Conservation (phyloP, 2,113 vertebrate genomes). For the Oreochromis spilurus region DNA sequence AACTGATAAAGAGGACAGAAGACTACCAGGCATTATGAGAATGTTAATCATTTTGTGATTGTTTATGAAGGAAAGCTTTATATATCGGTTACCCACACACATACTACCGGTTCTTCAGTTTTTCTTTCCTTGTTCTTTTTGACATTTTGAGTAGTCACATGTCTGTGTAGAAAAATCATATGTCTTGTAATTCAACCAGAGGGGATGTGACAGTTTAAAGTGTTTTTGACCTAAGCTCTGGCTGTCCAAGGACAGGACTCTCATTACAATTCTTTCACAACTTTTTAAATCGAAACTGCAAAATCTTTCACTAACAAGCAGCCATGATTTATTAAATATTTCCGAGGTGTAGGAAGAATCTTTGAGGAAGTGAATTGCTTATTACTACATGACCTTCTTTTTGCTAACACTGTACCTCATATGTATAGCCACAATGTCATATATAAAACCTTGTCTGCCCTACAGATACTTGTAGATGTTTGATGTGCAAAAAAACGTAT, state of each 20-base stretch:
- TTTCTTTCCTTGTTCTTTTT: neutral
- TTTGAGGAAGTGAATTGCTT: neutral
- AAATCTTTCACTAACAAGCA: neutral
- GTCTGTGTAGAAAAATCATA: neutral
- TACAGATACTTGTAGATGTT: neutral
- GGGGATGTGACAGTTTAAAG: neutral
- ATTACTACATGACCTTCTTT: neutral
- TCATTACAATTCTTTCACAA: neutral
- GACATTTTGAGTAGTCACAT: neutral
- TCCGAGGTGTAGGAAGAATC: neutral
- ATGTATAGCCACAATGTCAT: neutral
- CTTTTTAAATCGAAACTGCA: neutral
- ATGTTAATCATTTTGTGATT: neutral
- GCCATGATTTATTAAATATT: neutral
- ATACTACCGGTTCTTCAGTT: constrained; percentile 11
- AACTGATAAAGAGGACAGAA: neutral
- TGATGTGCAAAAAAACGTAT: neutral
- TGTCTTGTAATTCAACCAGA: neutral
- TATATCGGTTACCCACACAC: neutral
- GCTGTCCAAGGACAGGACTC: neutral
- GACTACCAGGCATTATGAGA: neutral
- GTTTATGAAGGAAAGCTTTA: neutral
- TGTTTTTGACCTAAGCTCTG: neutral
- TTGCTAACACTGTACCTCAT: neutral
- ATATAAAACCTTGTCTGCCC: neutral